phyloP scores from a whole-genome alignment of 2,888 invertebrate genomes.

The Julus scanicus region DNA sequence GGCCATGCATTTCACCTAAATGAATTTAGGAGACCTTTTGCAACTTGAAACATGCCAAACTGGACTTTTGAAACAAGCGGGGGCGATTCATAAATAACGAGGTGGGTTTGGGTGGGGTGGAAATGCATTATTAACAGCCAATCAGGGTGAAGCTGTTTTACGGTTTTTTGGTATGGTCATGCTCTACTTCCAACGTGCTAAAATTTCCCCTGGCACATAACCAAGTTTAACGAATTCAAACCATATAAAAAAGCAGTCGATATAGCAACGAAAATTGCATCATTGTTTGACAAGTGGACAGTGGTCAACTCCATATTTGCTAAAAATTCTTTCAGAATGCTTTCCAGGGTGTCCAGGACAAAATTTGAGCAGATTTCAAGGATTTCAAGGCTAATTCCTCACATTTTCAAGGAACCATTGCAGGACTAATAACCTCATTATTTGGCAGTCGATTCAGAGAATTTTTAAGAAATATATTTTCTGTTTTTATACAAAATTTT shows the following conservation, averaged over 20 bases:
- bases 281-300: not conserved
- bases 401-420: no score
- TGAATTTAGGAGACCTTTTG: no score
- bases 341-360: no score
- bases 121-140: conserved; percentile 4
- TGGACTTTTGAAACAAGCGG: not conserved
- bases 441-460: no score
- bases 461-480: no score
- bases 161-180: not conserved
- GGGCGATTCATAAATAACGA: not conserved
- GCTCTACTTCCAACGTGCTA: conserved; percentile 7
- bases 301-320: not conserved
- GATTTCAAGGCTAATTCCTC: no score
- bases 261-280: not conserved
- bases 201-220: not conserved
- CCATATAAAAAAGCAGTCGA: not conserved
- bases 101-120: not conserved
- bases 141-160: conserved; percentile 9
- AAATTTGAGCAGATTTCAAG: no score
- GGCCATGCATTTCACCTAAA: not conserved
- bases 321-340: no score
- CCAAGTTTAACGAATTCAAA: not conserved
- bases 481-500: no score
- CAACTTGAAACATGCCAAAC: not conserved
- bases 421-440: no score